Base-by-base conservation (phyloP, 2,113 vertebrate genomes). In the Hyla sarda region DNA sequence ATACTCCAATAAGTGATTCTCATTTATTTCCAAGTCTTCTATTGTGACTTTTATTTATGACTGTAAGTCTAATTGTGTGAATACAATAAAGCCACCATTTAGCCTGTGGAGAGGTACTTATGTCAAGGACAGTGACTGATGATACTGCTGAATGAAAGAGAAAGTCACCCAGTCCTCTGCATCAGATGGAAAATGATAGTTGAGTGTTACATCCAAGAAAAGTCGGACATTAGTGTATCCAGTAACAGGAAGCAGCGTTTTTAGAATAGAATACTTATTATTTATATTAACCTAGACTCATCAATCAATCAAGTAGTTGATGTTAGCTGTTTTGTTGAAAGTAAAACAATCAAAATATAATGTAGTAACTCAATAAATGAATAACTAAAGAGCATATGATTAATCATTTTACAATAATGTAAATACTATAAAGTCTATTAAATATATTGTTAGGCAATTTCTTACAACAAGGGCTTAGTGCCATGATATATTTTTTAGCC, bases 41-140 rank as follows among this genome's bases (percentile, higher is more conserved):
- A 14, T 30, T 25, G 13, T 75, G 82, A 84, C 82, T 84, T 74
- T 74, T 75, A 62, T 84, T 84, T 84, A 84, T 84, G 34, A 45
- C 82, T 75, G 16, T 34, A 17, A 17, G 82, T 58, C 74, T 73
- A 74, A 75, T 60, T 84, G 71, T 41, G 71, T 75, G 71, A 54
- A 62, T 25, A 47, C 6, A 28, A 47, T 34, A 30, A 37, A 75
- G 34, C 41, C 41, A 16, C 34, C 19, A 54, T 23, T 75, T 37
- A 62, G 37, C 32, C 58, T 75, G 12, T 3, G 34, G 54, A 58
- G 54, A 84, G 82, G 69, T 30, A 62, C 58, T 62, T 62, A 14
- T 60, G 34, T 14, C 52, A 10, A 21, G 21, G 60, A 58, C n/a
- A 2, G 75, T 60, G 71, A 75, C 25, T 72, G 50, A 83, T 56